A percentile compares a stretch with the other conserved stretches of the same genome.
Conservation (phyloP, 2,888 invertebrate genomes). For the Drosophila mercatorum region DNA sequence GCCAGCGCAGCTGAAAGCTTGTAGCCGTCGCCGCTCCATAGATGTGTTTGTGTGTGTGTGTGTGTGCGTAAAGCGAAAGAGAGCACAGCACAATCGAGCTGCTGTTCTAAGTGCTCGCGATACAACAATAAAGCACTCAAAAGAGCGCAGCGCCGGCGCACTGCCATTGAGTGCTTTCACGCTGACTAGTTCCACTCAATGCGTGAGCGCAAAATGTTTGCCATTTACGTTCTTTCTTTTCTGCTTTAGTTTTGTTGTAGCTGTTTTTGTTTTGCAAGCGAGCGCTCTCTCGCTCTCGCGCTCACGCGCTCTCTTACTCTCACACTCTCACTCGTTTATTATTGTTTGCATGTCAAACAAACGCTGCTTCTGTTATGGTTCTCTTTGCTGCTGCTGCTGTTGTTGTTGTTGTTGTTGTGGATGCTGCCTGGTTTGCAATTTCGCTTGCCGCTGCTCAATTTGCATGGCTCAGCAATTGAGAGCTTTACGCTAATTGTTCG, state of each 20-base stretch:
- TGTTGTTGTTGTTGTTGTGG: slow-evolving; percentile 12
- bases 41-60: neutral
- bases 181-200: slow-evolving; percentile 33
- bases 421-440: slow-evolving; percentile 35
- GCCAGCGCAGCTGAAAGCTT: slow-evolving; percentile 66
- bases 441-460: slow-evolving; percentile 47
- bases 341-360: slow-evolving; percentile 75
- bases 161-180: slow-evolving; percentile 45
- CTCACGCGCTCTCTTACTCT: neutral
- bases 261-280: slow-evolving; percentile 1
- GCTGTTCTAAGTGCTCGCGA: slow-evolving; percentile 34
- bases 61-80: too few relatives aligned
- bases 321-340: slow-evolving; percentile 46
- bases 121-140: slow-evolving; percentile 10
- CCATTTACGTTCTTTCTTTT: slow-evolving; percentile 4
- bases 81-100: neutral
- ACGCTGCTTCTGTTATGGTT: slow-evolving; percentile 39
- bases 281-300: neutral
- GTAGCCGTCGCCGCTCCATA: slow-evolving; percentile 35
- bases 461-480: slow-evolving; percentile 63
- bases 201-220: slow-evolving; percentile 36
- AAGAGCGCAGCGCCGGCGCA: slow-evolving; percentile 59
- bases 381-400: slow-evolving; percentile 21
- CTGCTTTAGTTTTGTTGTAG: neutral
- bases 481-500: slow-evolving; percentile 59